Percentiles rank a stretch among this genome's conserved stretches.
phyloP scores from a whole-genome alignment of 2,888 invertebrate species.

The Buathra laborator region DNA sequence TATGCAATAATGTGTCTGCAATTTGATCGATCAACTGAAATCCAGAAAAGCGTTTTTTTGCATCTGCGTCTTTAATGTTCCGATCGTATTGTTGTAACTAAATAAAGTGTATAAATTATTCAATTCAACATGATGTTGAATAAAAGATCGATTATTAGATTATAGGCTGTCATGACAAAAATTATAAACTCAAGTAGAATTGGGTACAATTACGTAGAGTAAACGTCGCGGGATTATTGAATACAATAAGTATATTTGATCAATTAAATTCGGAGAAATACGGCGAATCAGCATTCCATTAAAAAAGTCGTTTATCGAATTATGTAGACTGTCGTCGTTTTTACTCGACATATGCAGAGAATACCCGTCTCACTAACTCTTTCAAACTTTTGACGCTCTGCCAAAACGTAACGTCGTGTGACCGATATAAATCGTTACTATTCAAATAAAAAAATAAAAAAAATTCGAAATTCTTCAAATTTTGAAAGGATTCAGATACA shows the following conservation, averaged over 20 bases:
- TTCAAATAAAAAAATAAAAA: slow-evolving; percentile 33
- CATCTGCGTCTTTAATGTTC: background rate
- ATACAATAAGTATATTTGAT: background rate
- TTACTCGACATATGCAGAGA: background rate
- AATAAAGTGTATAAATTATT: background rate
- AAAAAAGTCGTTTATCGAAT: slow-evolving; percentile 36
- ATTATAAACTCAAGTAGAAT: slow-evolving; percentile 1
- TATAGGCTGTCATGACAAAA: background rate
- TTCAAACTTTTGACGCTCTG: slow-evolving; percentile 45
- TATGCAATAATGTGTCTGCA: too few relatives aligned
- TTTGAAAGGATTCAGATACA: background rate
- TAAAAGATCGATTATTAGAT: slow-evolving; percentile 11
- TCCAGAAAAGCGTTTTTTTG: background rate
- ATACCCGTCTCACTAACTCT: background rate
- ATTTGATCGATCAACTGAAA: too few relatives aligned
- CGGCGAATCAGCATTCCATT: slow-evolving; percentile 23
- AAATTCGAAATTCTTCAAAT: background rate
- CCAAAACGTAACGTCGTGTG: slow-evolving; percentile 40
- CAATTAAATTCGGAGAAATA: slow-evolving; percentile 35
- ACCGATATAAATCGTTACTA: slow-evolving; percentile 49
- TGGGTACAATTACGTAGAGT: background rate
- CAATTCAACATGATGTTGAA: background rate
- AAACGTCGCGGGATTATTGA: background rate
- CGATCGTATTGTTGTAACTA: background rate
- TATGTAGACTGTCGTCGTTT: background rate